Conservation (phyloP, 2,113 vertebrate species). For the Euleptes europaea region DNA sequence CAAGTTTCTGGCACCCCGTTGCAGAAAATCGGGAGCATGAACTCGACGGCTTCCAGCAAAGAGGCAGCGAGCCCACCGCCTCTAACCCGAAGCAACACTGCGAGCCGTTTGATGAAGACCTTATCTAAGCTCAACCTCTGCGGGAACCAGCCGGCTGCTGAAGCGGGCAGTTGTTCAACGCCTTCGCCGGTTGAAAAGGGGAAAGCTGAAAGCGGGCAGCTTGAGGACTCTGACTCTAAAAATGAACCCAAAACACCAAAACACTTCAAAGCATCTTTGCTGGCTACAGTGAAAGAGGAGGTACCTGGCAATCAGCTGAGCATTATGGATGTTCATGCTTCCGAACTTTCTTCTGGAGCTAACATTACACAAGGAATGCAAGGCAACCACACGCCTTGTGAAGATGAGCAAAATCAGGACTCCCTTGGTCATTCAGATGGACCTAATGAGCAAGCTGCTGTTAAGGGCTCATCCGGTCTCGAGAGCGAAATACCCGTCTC, state of each 20-base stretch:
- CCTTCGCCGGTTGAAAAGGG: constrained; percentile 62
- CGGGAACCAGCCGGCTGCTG: constrained; percentile 60
- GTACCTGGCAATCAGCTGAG: constrained; percentile 42
- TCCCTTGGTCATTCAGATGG: constrained; percentile 41
- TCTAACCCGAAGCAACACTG: constrained; percentile 82
- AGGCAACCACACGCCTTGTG: constrained; percentile 14
- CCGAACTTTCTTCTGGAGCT: constrained; percentile 37
- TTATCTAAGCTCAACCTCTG: constrained; percentile 85
- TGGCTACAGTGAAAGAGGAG: constrained; percentile 91
- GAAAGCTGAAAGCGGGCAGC: constrained; percentile 40
- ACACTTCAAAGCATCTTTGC: constrained; percentile 64
- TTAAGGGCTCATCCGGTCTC: constrained; percentile 40
- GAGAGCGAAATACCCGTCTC: constrained; percentile 47
- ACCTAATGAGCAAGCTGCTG: constrained; percentile 36
- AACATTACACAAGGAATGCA: constrained; percentile 23
- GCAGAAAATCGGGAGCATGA: constrained; percentile 83
- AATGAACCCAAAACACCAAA: constrained; percentile 76
- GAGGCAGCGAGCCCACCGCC: constrained; percentile 70
- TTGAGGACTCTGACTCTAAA: constrained; percentile 67
- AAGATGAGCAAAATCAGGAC: constrained; percentile 36
- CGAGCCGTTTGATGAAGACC: constrained; percentile 87
- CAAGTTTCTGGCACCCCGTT: constrained; percentile 92
- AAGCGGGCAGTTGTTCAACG: neutral
- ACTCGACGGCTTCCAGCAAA: constrained; percentile 74
- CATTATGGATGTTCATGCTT: constrained; percentile 3